Conservation (phyloP, 2,113 vertebrate genomes). For the Laterallus jamaicensis region DNA sequence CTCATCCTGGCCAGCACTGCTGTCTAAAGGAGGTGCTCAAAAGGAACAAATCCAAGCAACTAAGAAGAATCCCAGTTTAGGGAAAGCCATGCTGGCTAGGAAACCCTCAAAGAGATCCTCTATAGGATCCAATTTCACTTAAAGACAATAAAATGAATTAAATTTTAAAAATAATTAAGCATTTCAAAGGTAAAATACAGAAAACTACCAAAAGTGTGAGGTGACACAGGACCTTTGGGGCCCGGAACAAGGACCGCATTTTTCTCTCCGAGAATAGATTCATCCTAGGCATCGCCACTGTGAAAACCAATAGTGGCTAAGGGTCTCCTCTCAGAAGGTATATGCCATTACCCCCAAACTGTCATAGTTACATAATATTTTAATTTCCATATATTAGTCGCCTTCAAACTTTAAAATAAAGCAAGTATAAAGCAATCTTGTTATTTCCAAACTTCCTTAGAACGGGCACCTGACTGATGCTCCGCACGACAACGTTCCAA, state of each 20-base stretch:
- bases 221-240: background rate
- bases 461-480: rapidly evolving
- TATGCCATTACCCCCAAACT: background rate
- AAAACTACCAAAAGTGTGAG: background rate
- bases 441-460: background rate
- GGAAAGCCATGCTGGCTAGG: background rate
- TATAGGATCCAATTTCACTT: background rate
- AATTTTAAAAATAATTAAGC: background rate
- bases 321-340: background rate
- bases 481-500: background rate
- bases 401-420: background rate
- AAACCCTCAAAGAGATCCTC: background rate
- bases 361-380: background rate
- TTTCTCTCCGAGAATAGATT: background rate
- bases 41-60: background rate
- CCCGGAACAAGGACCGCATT: background rate
- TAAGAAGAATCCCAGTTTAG: background rate
- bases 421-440: background rate
- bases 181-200: background rate
- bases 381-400: background rate
- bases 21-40: background rate
- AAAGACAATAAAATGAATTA: background rate
- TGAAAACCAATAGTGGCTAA: background rate
- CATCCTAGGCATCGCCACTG: background rate
- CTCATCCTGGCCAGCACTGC: background rate